phyloP scores from a whole-genome alignment of 2,113 vertebrate genomes.

The Ameiurus melas region DNA sequence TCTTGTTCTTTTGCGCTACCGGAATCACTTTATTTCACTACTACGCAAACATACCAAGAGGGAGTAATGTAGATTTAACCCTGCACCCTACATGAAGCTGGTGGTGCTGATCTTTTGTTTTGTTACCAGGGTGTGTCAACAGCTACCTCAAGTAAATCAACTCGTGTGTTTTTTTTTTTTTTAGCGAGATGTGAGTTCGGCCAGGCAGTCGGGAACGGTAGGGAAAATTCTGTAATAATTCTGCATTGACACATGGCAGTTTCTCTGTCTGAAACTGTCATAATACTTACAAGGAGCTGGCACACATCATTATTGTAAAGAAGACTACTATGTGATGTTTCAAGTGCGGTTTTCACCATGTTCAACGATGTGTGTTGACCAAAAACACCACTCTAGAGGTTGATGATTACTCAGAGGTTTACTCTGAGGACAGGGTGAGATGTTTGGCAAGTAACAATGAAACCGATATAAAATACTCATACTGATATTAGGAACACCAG shows the following conservation, averaged over 20 bases:
- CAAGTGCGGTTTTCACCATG: neutral
- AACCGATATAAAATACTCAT: too few species aligned
- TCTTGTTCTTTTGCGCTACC: neutral
- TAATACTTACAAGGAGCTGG: neutral
- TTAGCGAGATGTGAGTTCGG: neutral
- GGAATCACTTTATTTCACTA: neutral
- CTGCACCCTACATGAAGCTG: neutral
- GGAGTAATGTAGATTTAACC: neutral
- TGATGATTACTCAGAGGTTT: neutral
- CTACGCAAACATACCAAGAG: neutral
- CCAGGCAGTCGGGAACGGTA: neutral
- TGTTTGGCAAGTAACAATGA: neutral
- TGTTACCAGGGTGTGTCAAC: slow-evolving; percentile 10
- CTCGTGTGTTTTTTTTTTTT: neutral
- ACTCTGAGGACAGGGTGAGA: neutral
- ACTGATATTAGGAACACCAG: neutral
- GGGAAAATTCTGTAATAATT: neutral
- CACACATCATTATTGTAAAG: too few species aligned
- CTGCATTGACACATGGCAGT: neutral
- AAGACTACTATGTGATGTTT: neutral
- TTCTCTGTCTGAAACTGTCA: neutral
- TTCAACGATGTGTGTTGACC: neutral
- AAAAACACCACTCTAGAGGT: neutral
- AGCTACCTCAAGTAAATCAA: slow-evolving; percentile 1
- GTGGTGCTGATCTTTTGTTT: slow-evolving; percentile 2